Percentiles rank a stretch among this genome's conserved stretches.
phyloP scores from a whole-genome alignment of 2,797 vertebrate species.

The Esox lucius region DNA sequence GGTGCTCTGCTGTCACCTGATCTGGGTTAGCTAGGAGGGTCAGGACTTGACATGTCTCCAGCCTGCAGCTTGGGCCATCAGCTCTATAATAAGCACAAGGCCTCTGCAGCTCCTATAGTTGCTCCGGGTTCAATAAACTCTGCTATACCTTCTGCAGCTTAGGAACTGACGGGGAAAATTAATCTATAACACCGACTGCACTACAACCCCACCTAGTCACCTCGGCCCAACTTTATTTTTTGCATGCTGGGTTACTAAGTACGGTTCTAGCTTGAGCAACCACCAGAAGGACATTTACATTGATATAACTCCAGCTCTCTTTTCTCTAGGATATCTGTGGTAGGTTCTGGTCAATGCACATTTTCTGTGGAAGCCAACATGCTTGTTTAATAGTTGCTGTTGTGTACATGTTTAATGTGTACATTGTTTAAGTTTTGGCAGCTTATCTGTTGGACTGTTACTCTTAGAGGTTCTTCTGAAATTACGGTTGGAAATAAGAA shows the following conservation, averaged over 20 bases:
- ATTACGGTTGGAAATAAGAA: slow-evolving; percentile 50
- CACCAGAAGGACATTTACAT: neutral
- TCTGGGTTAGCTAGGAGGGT: slow-evolving; percentile 70
- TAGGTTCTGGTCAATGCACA: neutral
- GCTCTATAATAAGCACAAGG: slow-evolving; percentile 71
- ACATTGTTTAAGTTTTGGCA: neutral
- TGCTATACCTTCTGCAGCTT: slow-evolving; percentile 40
- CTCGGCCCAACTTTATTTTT: neutral
- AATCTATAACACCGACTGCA: slow-evolving; percentile 8
- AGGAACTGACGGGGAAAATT: slow-evolving; percentile 46
- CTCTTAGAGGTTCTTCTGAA: slow-evolving; percentile 29
- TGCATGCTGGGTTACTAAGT: neutral
- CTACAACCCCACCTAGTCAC: neutral
- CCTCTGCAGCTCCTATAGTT: slow-evolving; percentile 47
- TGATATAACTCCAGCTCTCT: neutral
- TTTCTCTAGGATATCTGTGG: neutral
- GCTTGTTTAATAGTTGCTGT: neutral
- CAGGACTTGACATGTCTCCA: slow-evolving; percentile 67
- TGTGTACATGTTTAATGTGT: neutral
- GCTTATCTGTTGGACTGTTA: slow-evolving; percentile 3
- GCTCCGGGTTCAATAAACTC: neutral
- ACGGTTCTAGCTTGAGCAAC: neutral
- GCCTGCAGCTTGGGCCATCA: slow-evolving; percentile 58
- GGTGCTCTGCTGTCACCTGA: slow-evolving; percentile 55
- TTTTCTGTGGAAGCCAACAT: neutral